These are phyloP conservation scores for Platyrinchus mystaceus DNA, from an alignment of 2,797 vertebrate genomes.

Conservation along the genomic window DNA sequence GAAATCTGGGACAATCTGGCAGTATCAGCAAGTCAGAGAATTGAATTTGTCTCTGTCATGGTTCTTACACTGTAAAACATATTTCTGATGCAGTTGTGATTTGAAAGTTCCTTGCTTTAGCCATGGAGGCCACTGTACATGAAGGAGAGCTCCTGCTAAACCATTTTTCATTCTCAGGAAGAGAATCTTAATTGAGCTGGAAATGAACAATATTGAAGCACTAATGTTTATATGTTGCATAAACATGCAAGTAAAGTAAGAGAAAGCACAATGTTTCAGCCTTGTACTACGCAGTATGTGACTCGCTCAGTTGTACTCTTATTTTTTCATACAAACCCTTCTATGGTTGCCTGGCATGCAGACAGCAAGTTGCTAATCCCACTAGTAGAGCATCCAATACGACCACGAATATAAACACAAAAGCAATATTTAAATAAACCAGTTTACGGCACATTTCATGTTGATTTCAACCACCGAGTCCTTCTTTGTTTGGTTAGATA, in stretches of 20 bases:
- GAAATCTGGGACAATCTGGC: not conserved
- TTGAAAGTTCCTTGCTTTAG: not conserved
- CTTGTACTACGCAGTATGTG: not conserved
- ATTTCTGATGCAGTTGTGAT: not conserved
- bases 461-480: not conserved
- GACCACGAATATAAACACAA: not conserved
- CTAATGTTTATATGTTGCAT: not conserved
- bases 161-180: not conserved
- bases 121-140: not conserved
- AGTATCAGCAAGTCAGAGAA: not conserved
- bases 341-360: not conserved
- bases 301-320: not conserved
- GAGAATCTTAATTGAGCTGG: not conserved
- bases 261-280: not conserved
- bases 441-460: not conserved
- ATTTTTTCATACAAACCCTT: not conserved
- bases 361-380: not conserved
- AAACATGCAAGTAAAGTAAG: not conserved
- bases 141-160: not conserved
- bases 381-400: not conserved
- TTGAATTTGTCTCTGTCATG: not conserved
- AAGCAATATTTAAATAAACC: not conserved
- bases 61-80: not conserved
- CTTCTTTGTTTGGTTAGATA: not conserved
- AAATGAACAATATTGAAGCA: not conserved